Conservation (phyloP, 2,797 vertebrate species). For the Sciurus carolinensis region DNA sequence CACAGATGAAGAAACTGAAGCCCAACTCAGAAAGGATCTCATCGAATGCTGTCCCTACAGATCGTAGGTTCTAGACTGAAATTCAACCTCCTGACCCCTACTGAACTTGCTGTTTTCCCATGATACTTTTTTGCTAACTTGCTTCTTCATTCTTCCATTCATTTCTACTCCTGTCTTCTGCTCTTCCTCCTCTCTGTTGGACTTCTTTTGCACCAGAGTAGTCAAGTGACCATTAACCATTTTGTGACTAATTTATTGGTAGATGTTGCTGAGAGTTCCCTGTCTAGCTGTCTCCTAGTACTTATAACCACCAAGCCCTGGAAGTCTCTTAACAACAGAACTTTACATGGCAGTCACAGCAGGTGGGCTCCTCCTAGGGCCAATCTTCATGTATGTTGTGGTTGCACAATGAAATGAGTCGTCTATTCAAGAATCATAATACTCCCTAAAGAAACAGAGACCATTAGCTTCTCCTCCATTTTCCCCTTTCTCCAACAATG, state of each 20-base stretch:
- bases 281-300: not conserved
- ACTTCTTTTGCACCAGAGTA: not conserved
- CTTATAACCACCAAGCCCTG: not conserved
- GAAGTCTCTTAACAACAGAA: not conserved
- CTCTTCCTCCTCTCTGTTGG: not conserved
- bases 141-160: not conserved
- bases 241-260: not conserved
- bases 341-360: not conserved
- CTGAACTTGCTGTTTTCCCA: not conserved
- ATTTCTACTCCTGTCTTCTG: not conserved
- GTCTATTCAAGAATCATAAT: not conserved
- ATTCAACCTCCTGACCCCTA: not conserved
- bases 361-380: not conserved
- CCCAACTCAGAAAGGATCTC: not conserved
- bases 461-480: not conserved
- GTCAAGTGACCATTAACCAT: not conserved
- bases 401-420: not conserved
- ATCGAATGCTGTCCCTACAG: not conserved
- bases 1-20: slow-evolving; percentile 1
- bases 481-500: not conserved
- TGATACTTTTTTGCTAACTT: not conserved
- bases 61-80: not conserved
- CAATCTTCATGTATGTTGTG: not conserved
- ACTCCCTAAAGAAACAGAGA: not conserved
- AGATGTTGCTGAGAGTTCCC: not conserved